phyloP scores from a whole-genome alignment of 2,113 vertebrate genomes.

The Pterocles orientalis region DNA sequence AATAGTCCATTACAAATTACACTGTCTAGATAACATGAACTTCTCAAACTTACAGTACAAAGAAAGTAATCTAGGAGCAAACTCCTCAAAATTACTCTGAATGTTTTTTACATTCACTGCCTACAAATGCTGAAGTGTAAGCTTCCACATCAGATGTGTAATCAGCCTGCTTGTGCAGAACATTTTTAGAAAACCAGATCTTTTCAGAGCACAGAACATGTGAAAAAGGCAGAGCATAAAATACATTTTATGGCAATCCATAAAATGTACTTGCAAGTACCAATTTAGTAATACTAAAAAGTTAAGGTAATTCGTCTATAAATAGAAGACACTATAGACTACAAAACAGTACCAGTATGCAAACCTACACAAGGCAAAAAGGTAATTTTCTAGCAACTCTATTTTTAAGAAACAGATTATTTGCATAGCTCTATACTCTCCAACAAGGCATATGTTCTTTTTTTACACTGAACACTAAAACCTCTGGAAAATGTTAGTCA shows the following conservation, averaged over 20 bases:
- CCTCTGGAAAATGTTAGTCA: conserved; percentile 19
- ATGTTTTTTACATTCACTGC: not conserved
- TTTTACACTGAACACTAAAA: not conserved
- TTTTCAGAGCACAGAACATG: not conserved
- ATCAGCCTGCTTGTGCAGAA: not conserved
- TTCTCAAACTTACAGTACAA: not conserved
- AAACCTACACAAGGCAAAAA: not conserved
- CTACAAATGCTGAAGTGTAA: not conserved
- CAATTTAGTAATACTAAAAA: not conserved
- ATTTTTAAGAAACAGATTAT: not conserved
- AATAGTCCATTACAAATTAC: not conserved
- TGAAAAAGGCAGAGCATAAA: not conserved
- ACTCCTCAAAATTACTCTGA: not conserved
- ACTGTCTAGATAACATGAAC: not conserved
- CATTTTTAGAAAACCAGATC: not conserved
- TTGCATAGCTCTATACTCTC: not conserved
- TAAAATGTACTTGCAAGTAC: not conserved
- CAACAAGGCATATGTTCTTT: not conserved
- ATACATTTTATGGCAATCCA: not conserved
- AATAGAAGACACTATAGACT: not conserved
- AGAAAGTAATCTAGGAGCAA: not conserved
- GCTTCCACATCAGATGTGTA: not conserved
- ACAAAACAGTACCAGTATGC: not conserved
- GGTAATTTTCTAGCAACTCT: not conserved
- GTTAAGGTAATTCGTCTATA: not conserved